These are phyloP conservation scores for Chloroceryle aenea DNA, from an alignment of 2,113 vertebrate genomes.

Conservation along the genomic window DNA sequence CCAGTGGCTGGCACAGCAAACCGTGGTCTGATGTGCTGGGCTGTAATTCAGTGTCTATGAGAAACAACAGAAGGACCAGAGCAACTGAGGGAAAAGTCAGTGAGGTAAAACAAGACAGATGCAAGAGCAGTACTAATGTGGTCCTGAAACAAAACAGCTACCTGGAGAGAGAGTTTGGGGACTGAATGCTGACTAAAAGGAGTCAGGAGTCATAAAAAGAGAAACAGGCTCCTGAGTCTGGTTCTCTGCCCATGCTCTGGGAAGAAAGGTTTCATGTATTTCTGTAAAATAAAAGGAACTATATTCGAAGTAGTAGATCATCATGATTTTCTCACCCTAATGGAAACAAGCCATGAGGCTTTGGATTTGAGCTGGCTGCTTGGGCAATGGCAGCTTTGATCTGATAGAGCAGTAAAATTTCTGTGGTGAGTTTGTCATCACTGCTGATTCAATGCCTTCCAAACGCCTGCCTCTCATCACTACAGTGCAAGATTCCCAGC, in stretches of 20 bases:
- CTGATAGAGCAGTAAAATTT: background rate
- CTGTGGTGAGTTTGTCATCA: background rate
- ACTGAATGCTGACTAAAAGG: slow-evolving; percentile 30
- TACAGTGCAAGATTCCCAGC: background rate
- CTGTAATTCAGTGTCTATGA: slow-evolving; percentile 17
- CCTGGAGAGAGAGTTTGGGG: slow-evolving; percentile 36
- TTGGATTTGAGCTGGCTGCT: background rate
- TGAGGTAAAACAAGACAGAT: slow-evolving; percentile 42
- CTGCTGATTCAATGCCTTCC: slow-evolving; percentile 9
- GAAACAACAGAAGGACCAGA: slow-evolving; percentile 38
- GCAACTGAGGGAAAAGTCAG: slow-evolving; percentile 14
- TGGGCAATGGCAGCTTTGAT: background rate
- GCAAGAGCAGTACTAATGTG: slow-evolving; percentile 26
- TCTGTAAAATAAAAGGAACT: background rate
- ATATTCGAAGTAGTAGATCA: background rate
- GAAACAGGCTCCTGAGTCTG: slow-evolving; percentile 23
- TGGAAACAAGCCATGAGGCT: background rate
- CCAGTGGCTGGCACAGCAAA: background rate
- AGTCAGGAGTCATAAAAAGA: slow-evolving; percentile 14
- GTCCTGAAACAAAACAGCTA: slow-evolving; percentile 48
- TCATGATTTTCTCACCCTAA: background rate
- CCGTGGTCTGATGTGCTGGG: background rate
- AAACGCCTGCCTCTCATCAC: background rate
- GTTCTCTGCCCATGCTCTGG: background rate
- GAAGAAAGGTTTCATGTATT: background rate